These are phyloP conservation scores for Brachionichthys hirsutus DNA, from an alignment of 2,113 vertebrate species.

Conservation along the genomic window DNA sequence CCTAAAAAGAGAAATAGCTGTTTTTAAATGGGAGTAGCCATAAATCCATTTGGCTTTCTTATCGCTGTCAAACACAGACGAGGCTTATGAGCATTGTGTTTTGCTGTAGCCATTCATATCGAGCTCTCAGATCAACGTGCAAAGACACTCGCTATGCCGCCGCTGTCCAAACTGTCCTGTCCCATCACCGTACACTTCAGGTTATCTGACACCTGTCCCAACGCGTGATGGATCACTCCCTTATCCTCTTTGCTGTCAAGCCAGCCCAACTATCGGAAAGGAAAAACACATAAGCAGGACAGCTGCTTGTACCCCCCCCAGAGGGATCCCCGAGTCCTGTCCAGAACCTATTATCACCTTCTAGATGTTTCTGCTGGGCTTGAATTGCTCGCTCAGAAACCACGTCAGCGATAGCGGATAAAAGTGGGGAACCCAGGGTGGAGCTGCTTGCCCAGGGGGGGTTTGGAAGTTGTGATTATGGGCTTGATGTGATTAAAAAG, in stretches of 20 bases:
- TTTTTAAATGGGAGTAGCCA: background rate
- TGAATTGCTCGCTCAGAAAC: slow-evolving; percentile 17
- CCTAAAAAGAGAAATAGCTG: too few relatives aligned
- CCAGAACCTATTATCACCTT: slow-evolving; percentile 64
- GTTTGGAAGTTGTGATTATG: slow-evolving; percentile 31
- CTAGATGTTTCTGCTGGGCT: slow-evolving; percentile 54
- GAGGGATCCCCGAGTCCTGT: slow-evolving; percentile 51
- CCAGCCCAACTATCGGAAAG: slow-evolving; percentile 3
- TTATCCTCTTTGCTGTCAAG: slow-evolving; percentile 56
- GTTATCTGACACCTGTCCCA: slow-evolving; percentile 43
- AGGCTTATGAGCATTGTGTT: slow-evolving; percentile 53
- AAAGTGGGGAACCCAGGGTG: slow-evolving; percentile 46
- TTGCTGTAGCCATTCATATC: slow-evolving; percentile 31
- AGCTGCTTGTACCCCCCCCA: slow-evolving; percentile 36
- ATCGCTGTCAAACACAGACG: slow-evolving; percentile 7
- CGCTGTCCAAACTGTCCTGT: slow-evolving; percentile 21
- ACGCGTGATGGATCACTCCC: slow-evolving; percentile 27
- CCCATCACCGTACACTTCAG: slow-evolving; percentile 21
- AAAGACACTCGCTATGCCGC: slow-evolving; percentile 21
- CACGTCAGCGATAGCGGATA: slow-evolving; percentile 43
- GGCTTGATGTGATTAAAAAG: slow-evolving; percentile 31
- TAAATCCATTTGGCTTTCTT: background rate
- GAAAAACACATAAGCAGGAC: slow-evolving; percentile 43
- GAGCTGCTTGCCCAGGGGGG: slow-evolving; percentile 4
- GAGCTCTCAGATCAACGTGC: slow-evolving; percentile 30